phyloP scores from a whole-genome alignment of 2,797 vertebrate species.

The Muscicapa striata region DNA sequence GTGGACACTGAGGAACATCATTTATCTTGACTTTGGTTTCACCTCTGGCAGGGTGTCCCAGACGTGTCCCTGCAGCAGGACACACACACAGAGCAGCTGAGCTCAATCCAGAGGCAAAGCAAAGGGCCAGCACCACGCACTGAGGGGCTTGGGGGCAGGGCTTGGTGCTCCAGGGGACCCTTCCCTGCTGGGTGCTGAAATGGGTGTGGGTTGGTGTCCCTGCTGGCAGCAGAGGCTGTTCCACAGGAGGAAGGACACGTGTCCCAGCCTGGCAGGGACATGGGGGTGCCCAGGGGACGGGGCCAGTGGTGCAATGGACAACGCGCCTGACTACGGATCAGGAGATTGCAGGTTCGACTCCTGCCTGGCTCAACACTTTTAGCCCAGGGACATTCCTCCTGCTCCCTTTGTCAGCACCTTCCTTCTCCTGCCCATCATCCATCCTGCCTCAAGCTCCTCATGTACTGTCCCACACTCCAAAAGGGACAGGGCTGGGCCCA shows the following conservation, averaged over 20 bases:
- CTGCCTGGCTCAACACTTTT: background rate
- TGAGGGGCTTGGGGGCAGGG: fast-evolving
- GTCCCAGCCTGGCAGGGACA: background rate
- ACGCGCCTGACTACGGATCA: conserved; percentile 74
- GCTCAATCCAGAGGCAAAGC: background rate
- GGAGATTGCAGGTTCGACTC: conserved; percentile 28
- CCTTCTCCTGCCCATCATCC: background rate
- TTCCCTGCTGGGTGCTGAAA: fast-evolving
- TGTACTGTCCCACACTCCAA: background rate
- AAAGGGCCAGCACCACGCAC: background rate
- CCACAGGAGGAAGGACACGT: fast-evolving
- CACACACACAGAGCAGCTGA: background rate
- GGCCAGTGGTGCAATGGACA: conserved; percentile 83
- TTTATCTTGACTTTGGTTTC: fast-evolving
- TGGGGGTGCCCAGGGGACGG: fast-evolving
- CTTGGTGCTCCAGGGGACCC: fast-evolving
- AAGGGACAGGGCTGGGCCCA: fast-evolving
- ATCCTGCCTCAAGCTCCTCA: background rate
- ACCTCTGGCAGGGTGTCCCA: background rate
- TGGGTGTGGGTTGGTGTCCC: background rate
- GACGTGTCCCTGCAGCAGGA: fast-evolving
- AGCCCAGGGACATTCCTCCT: background rate
- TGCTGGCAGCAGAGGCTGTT: background rate
- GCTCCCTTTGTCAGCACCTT: background rate
- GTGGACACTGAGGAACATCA: fast-evolving